Evolutionary conservation across 2,888 invertebrate species (phyloP).

Genomic region (Acronicta alni): DNA sequence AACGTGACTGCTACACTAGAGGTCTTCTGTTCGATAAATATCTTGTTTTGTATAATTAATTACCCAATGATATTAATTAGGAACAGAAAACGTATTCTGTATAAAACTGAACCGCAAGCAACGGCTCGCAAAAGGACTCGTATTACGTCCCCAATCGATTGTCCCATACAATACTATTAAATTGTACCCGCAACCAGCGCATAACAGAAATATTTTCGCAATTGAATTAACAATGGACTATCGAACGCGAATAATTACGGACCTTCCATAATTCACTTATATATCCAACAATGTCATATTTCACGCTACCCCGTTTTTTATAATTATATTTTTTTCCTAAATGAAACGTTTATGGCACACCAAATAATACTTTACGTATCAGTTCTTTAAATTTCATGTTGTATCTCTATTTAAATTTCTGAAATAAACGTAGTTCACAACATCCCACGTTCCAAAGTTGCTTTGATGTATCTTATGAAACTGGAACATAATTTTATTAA

Average conservation of each 20-base stretch:
- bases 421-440: not conserved
- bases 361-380: not conserved
- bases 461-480: not conserved
- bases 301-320: conserved; percentile 25
- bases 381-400: not conserved
- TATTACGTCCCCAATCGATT: conserved; percentile 64
- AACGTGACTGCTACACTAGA: no score
- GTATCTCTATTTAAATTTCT: no score
- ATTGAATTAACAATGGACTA: conserved; percentile 67
- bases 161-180: conserved; percentile 74
- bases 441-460: not conserved
- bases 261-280: conserved; percentile 40
- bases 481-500: no score
- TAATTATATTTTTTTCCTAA: conserved; percentile 18
- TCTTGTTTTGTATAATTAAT: no score
- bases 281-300: conserved; percentile 30
- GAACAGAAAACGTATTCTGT: not conserved
- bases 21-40: no score
- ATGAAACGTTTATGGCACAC: conserved; percentile 4
- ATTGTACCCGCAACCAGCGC: conserved; percentile 67
- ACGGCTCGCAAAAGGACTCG: conserved; percentile 62
- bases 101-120: conserved; percentile 53
- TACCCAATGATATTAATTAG: no score
- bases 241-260: conserved; percentile 46
- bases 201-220: conserved; percentile 67